These are phyloP conservation scores for Chunga burmeisteri DNA, from an alignment of 2,113 vertebrate genomes.

Conservation along the genomic window DNA sequence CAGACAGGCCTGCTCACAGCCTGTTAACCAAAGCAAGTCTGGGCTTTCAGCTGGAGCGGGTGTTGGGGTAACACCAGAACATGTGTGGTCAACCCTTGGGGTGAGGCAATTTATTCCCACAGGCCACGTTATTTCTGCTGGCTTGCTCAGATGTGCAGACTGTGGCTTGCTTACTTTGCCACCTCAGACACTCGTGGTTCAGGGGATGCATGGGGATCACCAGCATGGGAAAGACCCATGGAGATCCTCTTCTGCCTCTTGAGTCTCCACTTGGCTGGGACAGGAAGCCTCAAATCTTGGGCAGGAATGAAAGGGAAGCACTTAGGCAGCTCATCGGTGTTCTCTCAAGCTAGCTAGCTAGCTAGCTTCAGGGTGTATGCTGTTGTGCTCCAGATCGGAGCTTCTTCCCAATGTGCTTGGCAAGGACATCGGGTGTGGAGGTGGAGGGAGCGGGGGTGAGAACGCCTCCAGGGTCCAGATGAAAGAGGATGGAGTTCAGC, in stretches of 20 bases:
- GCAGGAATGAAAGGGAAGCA: background rate
- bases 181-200: rapidly evolving
- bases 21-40: background rate
- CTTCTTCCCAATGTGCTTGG: rapidly evolving
- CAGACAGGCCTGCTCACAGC: background rate
- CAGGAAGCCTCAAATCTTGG: background rate
- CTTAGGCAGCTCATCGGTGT: background rate
- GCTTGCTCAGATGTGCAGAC: background rate
- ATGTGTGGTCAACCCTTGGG: background rate
- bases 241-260: background rate
- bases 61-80: background rate
- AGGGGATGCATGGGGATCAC: background rate
- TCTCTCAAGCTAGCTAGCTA: background rate
- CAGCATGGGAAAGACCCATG: background rate
- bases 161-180: background rate
- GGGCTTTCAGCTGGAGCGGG: background rate
- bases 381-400: background rate
- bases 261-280: no score
- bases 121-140: background rate
- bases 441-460: background rate
- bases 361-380: background rate
- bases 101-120: background rate
- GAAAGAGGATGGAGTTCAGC: background rate
- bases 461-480: background rate
- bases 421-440: background rate